These are phyloP conservation scores for Antedon mediterranea DNA, from an alignment of 53 echinoderm and acorn worm species.

Conservation along the genomic window DNA sequence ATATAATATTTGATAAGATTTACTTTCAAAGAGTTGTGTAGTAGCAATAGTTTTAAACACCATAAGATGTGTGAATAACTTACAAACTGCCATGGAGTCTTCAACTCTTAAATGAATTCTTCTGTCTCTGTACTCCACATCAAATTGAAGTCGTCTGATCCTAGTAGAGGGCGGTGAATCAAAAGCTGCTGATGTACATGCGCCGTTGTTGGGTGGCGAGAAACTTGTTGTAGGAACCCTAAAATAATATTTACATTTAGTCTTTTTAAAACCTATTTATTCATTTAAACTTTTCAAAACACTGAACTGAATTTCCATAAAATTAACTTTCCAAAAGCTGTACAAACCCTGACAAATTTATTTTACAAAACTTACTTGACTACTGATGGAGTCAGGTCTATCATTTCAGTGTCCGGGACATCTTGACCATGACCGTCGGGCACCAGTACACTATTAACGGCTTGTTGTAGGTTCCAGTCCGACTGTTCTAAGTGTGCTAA, in stretches of 20 bases:
- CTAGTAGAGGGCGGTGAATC: constrained; percentile 12
- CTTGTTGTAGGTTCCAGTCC: constrained; percentile 78
- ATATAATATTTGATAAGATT: too few relatives aligned
- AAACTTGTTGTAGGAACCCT: not conserved
- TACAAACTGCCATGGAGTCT: constrained; percentile 42
- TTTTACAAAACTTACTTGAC: too few relatives aligned
- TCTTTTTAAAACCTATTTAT: too few relatives aligned
- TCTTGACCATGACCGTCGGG: constrained; percentile 16
- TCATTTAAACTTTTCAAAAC: too few relatives aligned
- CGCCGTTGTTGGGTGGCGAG: not conserved
- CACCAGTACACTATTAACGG: constrained; percentile 74
- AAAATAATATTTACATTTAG: not conserved
- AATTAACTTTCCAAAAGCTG: too few relatives aligned
- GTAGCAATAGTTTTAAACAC: too few relatives aligned
- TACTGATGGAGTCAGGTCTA: not conserved
- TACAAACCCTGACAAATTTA: too few relatives aligned
- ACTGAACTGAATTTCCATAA: too few relatives aligned
- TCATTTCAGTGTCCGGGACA: constrained; percentile 1
- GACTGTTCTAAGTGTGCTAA: constrained; percentile 84
- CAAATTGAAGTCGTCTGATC: constrained; percentile 38
- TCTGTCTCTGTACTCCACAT: constrained; percentile 37
- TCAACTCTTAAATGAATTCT: constrained; percentile 26
- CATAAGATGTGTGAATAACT: too few relatives aligned
- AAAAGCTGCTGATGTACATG: constrained; percentile 3
- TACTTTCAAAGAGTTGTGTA: too few relatives aligned